Base-by-base conservation (phyloP, 2,113 vertebrate genomes). In the Furnarius figulus region DNA sequence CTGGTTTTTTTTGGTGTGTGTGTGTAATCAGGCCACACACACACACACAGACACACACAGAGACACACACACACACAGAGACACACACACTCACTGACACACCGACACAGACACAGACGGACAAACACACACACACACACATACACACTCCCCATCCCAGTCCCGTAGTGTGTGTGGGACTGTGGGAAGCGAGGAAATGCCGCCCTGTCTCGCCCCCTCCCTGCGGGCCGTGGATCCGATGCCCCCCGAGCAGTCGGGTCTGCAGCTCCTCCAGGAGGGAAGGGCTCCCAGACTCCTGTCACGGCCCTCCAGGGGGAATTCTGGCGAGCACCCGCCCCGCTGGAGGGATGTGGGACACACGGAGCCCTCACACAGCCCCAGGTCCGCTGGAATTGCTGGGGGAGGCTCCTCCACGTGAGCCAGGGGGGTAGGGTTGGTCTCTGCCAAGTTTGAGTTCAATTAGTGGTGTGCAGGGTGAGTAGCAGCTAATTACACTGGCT, bases 181-280 rank as follows among this genome's bases (percentile, higher is more conserved):
- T 87, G 78, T 88, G 94, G 85, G 94, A 92, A 79, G 82, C 39
- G 21, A 93, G 87, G 91, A 94, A 62, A 84, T 81, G 73, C 81
- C 86, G 95, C 72, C 86, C 46, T n/a, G 50, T 83, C 72, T 88
- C 49, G 35, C 42, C 44, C 52, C 52, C 58, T 22, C 33, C 22
- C 12, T n/a, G 24, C 0, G 71, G 87, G 87, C 71, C 25, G 35
- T 56, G 61, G 46, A 55, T 71, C 63, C 21, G 22, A 6, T 14
- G 40, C 35, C 78, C 91, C 70, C 70, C 28, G 50, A 24, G 70
- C 65, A 5, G 16, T n/a, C 40, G 9, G 21, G 21, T 40, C 17
- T 37, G 31, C 9, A 2, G 72, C 19, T 28, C 37, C 52, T 14
- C n/a, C 24, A 8, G 6, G 30, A 21, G 40, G n/a, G 39, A 13